Conservation (phyloP, 2,797 vertebrate genomes). For the Knipowitschia caucasica region DNA sequence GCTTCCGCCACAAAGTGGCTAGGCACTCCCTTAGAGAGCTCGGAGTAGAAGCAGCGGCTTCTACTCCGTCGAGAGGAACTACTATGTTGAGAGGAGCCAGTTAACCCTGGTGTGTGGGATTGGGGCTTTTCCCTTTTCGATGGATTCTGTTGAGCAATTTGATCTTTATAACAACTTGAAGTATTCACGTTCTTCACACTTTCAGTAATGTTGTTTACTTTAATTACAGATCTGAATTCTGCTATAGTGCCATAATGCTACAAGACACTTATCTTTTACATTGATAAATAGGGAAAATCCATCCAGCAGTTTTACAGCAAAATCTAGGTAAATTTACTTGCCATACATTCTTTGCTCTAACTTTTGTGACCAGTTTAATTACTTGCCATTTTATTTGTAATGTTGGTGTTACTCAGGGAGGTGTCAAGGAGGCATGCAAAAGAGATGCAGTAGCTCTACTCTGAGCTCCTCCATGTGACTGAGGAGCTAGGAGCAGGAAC, state of each 20-base stretch:
- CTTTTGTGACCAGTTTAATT: conserved; percentile 36
- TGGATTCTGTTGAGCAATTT: background rate
- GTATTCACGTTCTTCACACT: background rate
- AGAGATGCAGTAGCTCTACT: too few species aligned
- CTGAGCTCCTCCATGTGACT: too few species aligned
- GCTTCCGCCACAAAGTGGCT: too few species aligned
- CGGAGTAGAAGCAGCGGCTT: too few species aligned
- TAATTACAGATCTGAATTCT: background rate
- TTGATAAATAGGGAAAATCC: conserved; percentile 16
- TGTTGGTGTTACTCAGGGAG: too few species aligned
- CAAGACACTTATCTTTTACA: conserved; percentile 25
- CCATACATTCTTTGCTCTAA: conserved; percentile 28
- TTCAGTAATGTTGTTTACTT: background rate
- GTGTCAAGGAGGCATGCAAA: too few species aligned
- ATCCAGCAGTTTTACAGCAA: conserved; percentile 23
- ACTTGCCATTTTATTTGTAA: conserved; percentile 6
- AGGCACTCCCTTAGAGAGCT: too few species aligned
- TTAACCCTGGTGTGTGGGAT: background rate
- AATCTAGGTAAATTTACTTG: conserved; percentile 32
- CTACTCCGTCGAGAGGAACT: too few species aligned
- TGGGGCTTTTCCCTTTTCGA: too few species aligned
- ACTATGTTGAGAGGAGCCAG: too few species aligned
- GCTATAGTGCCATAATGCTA: conserved; percentile 9
- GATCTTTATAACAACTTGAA: background rate
- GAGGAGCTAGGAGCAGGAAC: too few species aligned